Conservation (phyloP, 35 echinoderm and acorn worm genomes). For the Holothuria glaberrima region DNA sequence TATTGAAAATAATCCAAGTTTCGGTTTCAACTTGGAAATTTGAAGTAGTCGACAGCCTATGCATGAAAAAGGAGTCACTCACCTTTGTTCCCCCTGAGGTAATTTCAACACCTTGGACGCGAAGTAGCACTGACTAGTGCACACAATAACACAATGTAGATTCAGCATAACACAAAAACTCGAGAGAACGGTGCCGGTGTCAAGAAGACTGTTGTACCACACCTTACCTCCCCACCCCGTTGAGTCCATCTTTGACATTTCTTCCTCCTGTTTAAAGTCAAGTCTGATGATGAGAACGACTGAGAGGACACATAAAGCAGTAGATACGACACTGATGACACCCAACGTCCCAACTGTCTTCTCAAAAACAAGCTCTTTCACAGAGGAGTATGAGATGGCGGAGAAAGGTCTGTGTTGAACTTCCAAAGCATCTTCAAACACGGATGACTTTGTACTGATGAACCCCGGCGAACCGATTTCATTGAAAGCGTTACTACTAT, state of each 20-base stretch:
- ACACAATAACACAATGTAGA: slow-evolving; percentile 81
- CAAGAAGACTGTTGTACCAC: slow-evolving; percentile 69
- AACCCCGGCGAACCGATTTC: slow-evolving; percentile 44
- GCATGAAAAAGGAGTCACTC: background rate
- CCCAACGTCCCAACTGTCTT: slow-evolving; percentile 74
- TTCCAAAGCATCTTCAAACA: slow-evolving; percentile 59
- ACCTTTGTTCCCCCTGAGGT: slow-evolving; percentile 96
- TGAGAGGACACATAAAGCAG: slow-evolving; percentile 65
- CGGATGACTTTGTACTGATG: slow-evolving; percentile 44
- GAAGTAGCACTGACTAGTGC: slow-evolving; percentile 84
- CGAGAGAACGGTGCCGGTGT: slow-evolving; percentile 77
- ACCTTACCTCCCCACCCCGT: slow-evolving; percentile 40
- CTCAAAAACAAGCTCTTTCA: slow-evolving; percentile 62
- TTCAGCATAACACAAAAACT: slow-evolving; percentile 89
- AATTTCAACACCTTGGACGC: slow-evolving; percentile 94
- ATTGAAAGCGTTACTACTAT: slow-evolving; percentile 6
- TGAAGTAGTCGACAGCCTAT: too few relatives aligned
- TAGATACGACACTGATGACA: slow-evolving; percentile 68
- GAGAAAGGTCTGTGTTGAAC: slow-evolving; percentile 53
- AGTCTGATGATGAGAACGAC: slow-evolving; percentile 75
- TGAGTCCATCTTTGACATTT: background rate
- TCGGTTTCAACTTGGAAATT: too few relatives aligned
- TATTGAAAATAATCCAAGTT: too few relatives aligned
- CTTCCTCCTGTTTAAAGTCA: slow-evolving; percentile 66
- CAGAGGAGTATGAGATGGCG: slow-evolving; percentile 19